A percentile compares a stretch with the other conserved stretches of the same genome.
phyloP scores from a whole-genome alignment of 2,113 vertebrate genomes.

The Plotosus lineatus region DNA sequence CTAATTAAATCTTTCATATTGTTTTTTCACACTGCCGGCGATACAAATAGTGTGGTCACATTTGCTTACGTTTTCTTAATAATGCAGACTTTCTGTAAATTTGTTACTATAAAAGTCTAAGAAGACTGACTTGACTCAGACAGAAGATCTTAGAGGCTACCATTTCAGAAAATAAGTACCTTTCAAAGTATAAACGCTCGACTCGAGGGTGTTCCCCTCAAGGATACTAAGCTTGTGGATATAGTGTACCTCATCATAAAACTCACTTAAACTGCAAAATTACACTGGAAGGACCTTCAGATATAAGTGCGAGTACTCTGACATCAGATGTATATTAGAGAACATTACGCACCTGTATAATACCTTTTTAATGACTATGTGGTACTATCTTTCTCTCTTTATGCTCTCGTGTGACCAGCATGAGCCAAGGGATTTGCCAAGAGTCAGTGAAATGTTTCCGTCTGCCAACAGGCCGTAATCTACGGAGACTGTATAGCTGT shows the following conservation, averaged over 20 bases:
- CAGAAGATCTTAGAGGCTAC: neutral
- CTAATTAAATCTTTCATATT: too few relatives aligned
- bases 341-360: neutral
- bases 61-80: neutral
- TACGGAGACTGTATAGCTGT: neutral
- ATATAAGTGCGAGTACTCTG: neutral
- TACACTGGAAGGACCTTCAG: neutral
- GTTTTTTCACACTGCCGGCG: too few relatives aligned
- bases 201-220: neutral
- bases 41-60: neutral
- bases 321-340: neutral
- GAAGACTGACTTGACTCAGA: neutral
- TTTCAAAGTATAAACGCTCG: neutral
- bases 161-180: neutral
- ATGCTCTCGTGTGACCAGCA: neutral
- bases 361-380: neutral
- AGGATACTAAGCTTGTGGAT: neutral
- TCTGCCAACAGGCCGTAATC: neutral
- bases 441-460: constrained; percentile 19
- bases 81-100: neutral
- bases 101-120: neutral
- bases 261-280: constrained; percentile 4
- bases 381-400: neutral
- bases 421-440: neutral
- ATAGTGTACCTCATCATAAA: neutral